phyloP scores from a whole-genome alignment of 2,113 vertebrate species.

The Turdus rufiventris region DNA sequence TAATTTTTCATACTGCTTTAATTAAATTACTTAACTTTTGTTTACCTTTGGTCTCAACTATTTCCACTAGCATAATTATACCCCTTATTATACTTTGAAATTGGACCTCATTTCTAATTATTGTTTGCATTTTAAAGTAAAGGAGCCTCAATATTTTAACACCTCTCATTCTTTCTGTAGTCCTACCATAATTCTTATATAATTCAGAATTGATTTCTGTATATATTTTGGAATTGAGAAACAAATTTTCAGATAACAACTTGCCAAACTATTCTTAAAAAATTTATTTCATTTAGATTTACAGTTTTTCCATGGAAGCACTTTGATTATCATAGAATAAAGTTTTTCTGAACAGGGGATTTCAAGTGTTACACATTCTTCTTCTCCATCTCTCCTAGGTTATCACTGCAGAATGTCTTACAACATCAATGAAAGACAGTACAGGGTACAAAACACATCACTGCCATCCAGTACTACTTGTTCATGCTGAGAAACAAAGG shows the following conservation, averaged over 20 bases:
- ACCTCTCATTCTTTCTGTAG: background rate
- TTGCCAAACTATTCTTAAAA: background rate
- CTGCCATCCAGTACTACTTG: constrained; percentile 70
- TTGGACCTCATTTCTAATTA: background rate
- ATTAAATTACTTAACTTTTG: background rate
- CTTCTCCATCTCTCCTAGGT: constrained; percentile 50
- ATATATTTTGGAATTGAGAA: background rate
- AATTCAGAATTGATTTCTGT: background rate
- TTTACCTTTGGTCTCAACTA: background rate
- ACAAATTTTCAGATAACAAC: background rate
- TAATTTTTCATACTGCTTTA: background rate
- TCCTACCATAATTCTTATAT: background rate
- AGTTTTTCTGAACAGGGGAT: constrained; percentile 26
- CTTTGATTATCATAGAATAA: constrained; percentile 19
- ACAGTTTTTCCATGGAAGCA: background rate
- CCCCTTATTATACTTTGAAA: background rate
- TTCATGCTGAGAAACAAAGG: constrained; percentile 81
- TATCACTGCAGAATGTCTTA: constrained; percentile 50
- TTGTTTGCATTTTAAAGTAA: background rate
- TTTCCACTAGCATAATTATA: background rate
- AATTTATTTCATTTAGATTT: background rate
- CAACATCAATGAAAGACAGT: constrained; percentile 70
- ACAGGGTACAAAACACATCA: constrained; percentile 74
- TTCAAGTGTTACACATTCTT: constrained; percentile 54
- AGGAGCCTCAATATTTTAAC: background rate